Base-by-base conservation (phyloP, 1,140 invertebrate species). In the Mizuhopecten yessoensis region DNA sequence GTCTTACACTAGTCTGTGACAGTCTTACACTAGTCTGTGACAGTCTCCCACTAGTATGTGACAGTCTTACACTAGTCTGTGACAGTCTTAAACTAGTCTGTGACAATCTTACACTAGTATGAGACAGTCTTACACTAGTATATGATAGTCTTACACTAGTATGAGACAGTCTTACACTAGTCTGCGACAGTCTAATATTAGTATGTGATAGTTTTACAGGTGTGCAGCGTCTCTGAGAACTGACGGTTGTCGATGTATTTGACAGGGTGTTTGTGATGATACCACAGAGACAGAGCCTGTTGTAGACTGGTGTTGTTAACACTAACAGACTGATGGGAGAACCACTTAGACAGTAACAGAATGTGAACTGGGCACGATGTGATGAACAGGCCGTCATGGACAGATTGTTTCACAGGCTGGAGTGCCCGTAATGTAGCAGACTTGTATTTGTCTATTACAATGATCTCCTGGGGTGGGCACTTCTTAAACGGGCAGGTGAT, bases 361-460 rank as follows among this genome's bases (percentile, higher is more conserved):
- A 91, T 91, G 86, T 94, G 94, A 29, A 89, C 89, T 3, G 93
- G 93, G 89, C 94, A 94, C 15, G 92, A 92, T 0, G 94, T 94
- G 0, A 94, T 87, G 86, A 93, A 94, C 11, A 94, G 87, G 1
- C 94, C 94, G 75, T 95, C 93, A 57, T 94, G 93, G 34, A 89
- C 88, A 11, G 92, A 93, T 11, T 34, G 45, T 86, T 93, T 36
- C 3, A 95, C 92, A 2, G 93, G 87, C 15, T 88, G 42, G 0
- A 92, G 87, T n/a, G 49, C 34, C 11, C 42, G 15, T 2, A 92
- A n/a, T 15, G 94, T 9, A 17, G 88, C 87, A 20, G 87, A 42
- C 86, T 86, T 86, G 17, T 90, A 86, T 7, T 91, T 88, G 20
- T 93, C 57, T 15, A 94, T 90, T 20, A 89, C 42, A 11, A 34